Evolutionary conservation across 2,888 invertebrate genomes (phyloP).

Genomic region (Pocota personata): DNA sequence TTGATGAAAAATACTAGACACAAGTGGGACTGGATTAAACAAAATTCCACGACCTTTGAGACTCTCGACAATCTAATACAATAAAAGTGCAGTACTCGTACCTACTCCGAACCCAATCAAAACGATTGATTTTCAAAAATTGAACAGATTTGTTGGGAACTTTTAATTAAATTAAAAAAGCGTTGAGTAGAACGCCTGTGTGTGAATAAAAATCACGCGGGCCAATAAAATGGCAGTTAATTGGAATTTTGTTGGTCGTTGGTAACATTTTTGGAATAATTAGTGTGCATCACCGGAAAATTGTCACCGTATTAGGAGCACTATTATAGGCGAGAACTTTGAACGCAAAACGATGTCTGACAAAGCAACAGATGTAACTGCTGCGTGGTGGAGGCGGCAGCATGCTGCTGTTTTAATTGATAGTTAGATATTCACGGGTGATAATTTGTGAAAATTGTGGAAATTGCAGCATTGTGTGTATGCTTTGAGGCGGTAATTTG

Average conservation of each 20-base stretch:
- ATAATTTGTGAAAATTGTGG: constrained; percentile 42
- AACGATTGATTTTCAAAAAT: background rate
- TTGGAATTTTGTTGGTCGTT: constrained; percentile 39
- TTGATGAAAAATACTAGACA: too few species aligned
- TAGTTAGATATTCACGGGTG: constrained; percentile 52
- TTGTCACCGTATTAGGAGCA: constrained; percentile 9
- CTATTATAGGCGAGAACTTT: background rate
- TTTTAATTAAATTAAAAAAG: background rate
- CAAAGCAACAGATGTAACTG: constrained; percentile 10
- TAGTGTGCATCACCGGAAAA: constrained; percentile 39
- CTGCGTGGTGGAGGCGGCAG: background rate
- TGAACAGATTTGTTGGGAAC: background rate
- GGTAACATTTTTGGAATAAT: constrained; percentile 43
- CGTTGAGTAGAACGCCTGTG: background rate
- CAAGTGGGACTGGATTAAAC: too few species aligned
- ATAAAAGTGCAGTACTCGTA: too few species aligned
- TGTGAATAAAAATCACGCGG: constrained; percentile 5
- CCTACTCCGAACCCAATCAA: background rate
- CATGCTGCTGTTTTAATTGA: constrained; percentile 51
- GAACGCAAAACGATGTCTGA: background rate
- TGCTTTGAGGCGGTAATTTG: background rate
- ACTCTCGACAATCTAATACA: too few species aligned
- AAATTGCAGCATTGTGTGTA: constrained; percentile 22
- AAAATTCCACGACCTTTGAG: too few species aligned
- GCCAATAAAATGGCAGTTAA: constrained; percentile 39